These are phyloP conservation scores for Bettongia penicillata DNA, from an alignment of 2,113 vertebrate species.

Conservation along the genomic window DNA sequence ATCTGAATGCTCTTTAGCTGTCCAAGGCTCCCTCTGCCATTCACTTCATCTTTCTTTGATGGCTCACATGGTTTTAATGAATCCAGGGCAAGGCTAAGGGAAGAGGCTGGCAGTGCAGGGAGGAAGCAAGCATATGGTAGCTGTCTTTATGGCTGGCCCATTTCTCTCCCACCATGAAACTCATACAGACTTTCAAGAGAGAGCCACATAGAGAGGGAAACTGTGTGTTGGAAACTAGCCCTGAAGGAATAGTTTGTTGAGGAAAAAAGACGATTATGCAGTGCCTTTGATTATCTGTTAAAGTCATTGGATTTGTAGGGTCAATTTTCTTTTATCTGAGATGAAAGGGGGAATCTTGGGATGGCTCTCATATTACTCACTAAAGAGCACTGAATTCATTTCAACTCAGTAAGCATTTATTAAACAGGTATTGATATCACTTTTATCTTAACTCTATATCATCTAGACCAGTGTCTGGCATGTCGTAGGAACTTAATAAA, in stretches of 20 bases:
- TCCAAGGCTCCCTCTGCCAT: neutral
- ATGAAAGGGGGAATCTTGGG: neutral
- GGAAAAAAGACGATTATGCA: neutral
- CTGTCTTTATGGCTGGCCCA: neutral
- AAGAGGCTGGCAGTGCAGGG: neutral
- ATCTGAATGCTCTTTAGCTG: slow-evolving; percentile 71
- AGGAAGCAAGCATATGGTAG: neutral
- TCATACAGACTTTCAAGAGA: slow-evolving; percentile 21
- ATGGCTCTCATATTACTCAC: neutral
- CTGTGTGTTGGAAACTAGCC: neutral
- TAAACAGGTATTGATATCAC: neutral
- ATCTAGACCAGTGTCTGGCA: neutral
- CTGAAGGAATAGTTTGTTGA: neutral
- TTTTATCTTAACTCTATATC: neutral
- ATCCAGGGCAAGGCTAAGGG: neutral
- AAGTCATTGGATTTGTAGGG: neutral
- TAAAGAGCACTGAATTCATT: neutral
- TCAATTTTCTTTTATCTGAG: neutral
- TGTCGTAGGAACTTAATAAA: neutral
- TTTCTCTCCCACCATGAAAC: slow-evolving; percentile 15
- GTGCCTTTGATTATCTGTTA: slow-evolving; percentile 6
- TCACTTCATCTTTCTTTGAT: slow-evolving; percentile 33
- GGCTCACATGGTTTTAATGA: slow-evolving; percentile 15
- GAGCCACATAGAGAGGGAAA: slow-evolving; percentile 18
- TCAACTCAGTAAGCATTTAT: neutral